A percentile compares a stretch with the other conserved stretches of the same genome.
Conservation (phyloP, 2,888 invertebrate species). For the Sesia apiformis region DNA sequence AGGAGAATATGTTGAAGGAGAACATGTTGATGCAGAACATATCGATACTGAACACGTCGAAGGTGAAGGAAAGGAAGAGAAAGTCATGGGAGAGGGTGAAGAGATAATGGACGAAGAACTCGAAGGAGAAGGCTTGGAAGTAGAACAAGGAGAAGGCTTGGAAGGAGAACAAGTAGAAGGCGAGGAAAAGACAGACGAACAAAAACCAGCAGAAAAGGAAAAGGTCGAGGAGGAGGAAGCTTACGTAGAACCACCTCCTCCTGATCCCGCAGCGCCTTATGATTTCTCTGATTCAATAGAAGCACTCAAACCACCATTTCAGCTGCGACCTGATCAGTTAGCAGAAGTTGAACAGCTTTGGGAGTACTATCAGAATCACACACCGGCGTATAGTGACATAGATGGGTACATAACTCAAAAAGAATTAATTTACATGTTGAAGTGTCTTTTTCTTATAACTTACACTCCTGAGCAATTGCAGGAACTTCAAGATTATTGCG, state of each 20-base stretch:
- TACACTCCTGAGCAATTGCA: constrained; percentile 53
- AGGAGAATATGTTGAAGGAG: constrained; percentile 17
- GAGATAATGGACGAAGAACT: constrained; percentile 16
- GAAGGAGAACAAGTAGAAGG: constrained; percentile 14
- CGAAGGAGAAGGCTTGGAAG: constrained; percentile 11
- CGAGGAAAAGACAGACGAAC: constrained; percentile 19
- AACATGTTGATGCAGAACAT: constrained; percentile 9
- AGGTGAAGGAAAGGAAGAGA: constrained; percentile 19
- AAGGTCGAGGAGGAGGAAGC: constrained; percentile 40
- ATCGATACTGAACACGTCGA: constrained; percentile 12
- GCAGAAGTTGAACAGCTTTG: constrained; percentile 58
- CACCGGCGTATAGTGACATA: constrained; percentile 54
- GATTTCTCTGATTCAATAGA: constrained; percentile 51
- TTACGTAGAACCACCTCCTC: constrained; percentile 45
- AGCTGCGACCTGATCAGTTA: constrained; percentile 50
- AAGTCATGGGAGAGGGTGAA: constrained; percentile 22
- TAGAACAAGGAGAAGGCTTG: constrained; percentile 16
- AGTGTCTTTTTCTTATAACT: constrained; percentile 47
- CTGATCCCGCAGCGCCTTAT: constrained; percentile 57
- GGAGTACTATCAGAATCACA: constrained; percentile 53
- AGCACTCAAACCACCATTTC: constrained; percentile 43
- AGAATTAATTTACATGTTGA: constrained; percentile 56
- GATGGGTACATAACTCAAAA: constrained; percentile 51
- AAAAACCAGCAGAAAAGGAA: constrained; percentile 20
- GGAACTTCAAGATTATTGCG: constrained; percentile 48